These are phyloP conservation scores for Hippocampus kuda DNA, from an alignment of 2,797 vertebrate species.

Conservation along the genomic window DNA sequence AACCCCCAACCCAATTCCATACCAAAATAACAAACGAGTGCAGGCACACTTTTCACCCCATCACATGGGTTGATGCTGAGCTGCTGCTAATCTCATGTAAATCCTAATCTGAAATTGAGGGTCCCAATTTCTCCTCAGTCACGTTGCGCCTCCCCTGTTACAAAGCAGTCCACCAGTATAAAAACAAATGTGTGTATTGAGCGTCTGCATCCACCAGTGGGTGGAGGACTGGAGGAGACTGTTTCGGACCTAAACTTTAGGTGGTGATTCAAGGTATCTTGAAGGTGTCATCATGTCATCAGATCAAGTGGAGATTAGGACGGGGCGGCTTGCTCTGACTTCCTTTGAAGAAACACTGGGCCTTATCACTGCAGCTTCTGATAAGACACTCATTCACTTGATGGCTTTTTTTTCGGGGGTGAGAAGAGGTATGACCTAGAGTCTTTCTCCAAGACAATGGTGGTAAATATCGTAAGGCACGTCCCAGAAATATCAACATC, in stretches of 20 bases:
- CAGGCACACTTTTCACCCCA: neutral
- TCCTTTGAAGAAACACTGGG: constrained; percentile 30
- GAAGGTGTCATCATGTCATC: constrained; percentile 28
- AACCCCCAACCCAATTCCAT: neutral
- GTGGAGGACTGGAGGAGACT: neutral
- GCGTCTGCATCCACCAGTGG: constrained; percentile 7
- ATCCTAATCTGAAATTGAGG: constrained; percentile 48
- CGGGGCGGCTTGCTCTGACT: constrained; percentile 21
- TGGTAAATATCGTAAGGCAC: neutral
- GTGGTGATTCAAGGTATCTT: constrained; percentile 24
- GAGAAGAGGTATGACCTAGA: constrained; percentile 11
- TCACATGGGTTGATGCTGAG: constrained; percentile 33
- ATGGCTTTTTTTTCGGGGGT: constrained; percentile 11
- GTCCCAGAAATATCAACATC: neutral
- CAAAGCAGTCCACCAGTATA: constrained; percentile 1
- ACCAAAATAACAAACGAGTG: neutral
- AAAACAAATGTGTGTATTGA: constrained; percentile 27
- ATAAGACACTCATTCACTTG: constrained; percentile 33
- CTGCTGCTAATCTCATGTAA: constrained; percentile 46
- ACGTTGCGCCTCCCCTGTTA: constrained; percentile 3
- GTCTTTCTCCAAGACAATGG: constrained; percentile 12
- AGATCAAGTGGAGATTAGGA: constrained; percentile 12
- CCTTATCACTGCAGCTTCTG: constrained; percentile 43
- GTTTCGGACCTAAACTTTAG: neutral
- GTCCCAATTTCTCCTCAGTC: constrained; percentile 23